A percentile compares a stretch with the other conserved stretches of the same genome.
Conservation (phyloP, 2,888 invertebrate species). For the Galeruca laticollis region DNA sequence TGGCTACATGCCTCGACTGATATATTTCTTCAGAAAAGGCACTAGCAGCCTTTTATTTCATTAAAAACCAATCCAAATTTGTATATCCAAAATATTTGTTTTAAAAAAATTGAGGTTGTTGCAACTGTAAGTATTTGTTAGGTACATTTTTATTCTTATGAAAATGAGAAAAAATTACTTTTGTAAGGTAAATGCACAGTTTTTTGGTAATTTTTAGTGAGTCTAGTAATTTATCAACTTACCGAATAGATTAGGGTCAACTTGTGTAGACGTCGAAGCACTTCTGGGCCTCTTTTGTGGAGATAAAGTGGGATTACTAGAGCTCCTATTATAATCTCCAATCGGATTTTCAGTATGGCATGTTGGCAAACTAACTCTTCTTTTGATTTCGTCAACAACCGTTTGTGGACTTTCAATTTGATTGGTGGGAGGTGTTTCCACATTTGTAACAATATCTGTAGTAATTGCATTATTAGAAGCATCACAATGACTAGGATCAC, state of each 20-base stretch:
- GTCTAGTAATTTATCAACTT: slow-evolving; percentile 57
- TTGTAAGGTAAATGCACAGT: too few relatives aligned
- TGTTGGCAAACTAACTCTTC: slow-evolving; percentile 74
- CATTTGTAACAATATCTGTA: slow-evolving; percentile 50
- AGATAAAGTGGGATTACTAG: slow-evolving; percentile 67
- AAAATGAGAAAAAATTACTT: too few relatives aligned
- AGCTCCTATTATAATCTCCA: slow-evolving; percentile 60
- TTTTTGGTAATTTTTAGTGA: too few relatives aligned
- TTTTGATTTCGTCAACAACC: slow-evolving; percentile 53
- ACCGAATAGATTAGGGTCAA: slow-evolving; percentile 89
- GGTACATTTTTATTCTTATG: too few relatives aligned
- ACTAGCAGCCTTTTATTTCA: too few relatives aligned
- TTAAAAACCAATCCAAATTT: too few relatives aligned
- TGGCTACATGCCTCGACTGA: too few relatives aligned
- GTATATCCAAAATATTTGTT: too few relatives aligned
- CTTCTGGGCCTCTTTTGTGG: slow-evolving; percentile 82
- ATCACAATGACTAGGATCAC: slow-evolving; percentile 74
- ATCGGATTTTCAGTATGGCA: slow-evolving; percentile 59
- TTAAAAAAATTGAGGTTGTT: too few relatives aligned
- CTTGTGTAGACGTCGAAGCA: slow-evolving; percentile 85
- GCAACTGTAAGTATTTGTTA: too few relatives aligned
- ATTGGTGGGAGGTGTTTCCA: slow-evolving; percentile 40
- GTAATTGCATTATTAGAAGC: slow-evolving; percentile 50
- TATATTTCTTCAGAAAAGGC: too few relatives aligned
- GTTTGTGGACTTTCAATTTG: slow-evolving; percentile 46